A percentile compares a stretch with the other conserved stretches of the same genome.
Conservation (phyloP, 2,797 vertebrate genomes). For the Parauchenoglanis punctatus region DNA sequence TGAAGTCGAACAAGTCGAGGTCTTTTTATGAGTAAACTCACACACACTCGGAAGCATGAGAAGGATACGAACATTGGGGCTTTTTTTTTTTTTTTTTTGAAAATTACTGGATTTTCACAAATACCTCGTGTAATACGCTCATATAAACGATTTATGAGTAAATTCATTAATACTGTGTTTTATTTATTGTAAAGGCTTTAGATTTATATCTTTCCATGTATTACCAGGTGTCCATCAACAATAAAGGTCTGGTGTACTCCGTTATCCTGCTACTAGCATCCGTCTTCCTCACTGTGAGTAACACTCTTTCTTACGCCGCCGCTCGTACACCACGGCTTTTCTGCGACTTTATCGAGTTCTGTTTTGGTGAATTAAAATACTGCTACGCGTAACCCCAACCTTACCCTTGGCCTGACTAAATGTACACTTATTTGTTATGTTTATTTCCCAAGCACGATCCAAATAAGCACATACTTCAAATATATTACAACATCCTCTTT, state of each 20-base stretch:
- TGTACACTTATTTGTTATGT: neutral
- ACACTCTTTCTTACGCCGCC: neutral
- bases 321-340: neutral
- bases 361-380: neutral
- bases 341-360: neutral
- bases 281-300: constrained; percentile 80
- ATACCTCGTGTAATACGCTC: neutral
- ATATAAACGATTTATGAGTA: neutral
- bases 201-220: neutral
- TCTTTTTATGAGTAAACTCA: neutral
- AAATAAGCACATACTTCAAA: neutral
- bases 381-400: neutral
- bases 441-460: neutral
- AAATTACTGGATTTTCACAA: neutral
- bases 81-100: neutral
- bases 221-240: constrained; percentile 77
- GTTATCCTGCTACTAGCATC: constrained; percentile 81
- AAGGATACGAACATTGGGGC: neutral
- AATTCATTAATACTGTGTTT: neutral
- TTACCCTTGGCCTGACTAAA: neutral
- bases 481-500: neutral
- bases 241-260: constrained; percentile 82
- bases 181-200: neutral
- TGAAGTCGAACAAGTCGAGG: neutral
- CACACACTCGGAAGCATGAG: neutral